Conservation (phyloP, 2,797 vertebrate species). For the Crenichthys baileyi region DNA sequence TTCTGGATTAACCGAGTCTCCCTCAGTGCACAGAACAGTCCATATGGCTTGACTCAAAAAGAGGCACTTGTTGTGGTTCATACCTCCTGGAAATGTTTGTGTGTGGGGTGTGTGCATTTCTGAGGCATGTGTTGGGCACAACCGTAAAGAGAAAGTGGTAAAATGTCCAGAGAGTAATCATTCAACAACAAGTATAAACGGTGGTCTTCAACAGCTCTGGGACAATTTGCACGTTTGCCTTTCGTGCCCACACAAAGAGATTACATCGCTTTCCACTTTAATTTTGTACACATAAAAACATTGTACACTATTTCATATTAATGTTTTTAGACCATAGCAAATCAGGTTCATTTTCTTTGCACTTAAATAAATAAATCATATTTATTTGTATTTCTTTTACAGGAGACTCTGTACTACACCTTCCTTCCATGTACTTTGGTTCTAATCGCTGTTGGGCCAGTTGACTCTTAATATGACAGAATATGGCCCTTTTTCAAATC, state of each 20-base stretch:
- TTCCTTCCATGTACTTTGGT: not conserved
- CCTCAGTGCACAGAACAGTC: slow-evolving; percentile 17
- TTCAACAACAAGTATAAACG: not conserved
- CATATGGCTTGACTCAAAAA: slow-evolving; percentile 62
- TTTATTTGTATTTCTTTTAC: not conserved
- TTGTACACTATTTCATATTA: not conserved
- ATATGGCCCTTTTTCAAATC: too few species aligned
- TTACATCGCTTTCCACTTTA: too few species aligned
- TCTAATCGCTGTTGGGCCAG: too few species aligned
- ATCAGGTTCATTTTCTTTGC: not conserved
- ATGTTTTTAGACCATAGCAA: not conserved
- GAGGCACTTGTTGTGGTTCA: slow-evolving; percentile 67
- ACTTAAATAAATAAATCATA: not conserved
- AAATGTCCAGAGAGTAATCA: not conserved
- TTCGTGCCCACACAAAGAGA: too few species aligned
- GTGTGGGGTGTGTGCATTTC: not conserved
- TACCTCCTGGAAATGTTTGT: slow-evolving; percentile 27
- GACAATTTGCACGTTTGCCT: not conserved
- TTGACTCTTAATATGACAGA: too few species aligned
- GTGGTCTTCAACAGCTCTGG: not conserved
- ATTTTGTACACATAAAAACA: too few species aligned
- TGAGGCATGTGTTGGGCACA: not conserved
- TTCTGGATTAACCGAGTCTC: slow-evolving; percentile 60
- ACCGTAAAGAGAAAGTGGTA: not conserved
- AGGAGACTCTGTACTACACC: not conserved